phyloP scores from a whole-genome alignment of 2,888 invertebrate genomes.

The Scaptomyza cyrtandrae region DNA sequence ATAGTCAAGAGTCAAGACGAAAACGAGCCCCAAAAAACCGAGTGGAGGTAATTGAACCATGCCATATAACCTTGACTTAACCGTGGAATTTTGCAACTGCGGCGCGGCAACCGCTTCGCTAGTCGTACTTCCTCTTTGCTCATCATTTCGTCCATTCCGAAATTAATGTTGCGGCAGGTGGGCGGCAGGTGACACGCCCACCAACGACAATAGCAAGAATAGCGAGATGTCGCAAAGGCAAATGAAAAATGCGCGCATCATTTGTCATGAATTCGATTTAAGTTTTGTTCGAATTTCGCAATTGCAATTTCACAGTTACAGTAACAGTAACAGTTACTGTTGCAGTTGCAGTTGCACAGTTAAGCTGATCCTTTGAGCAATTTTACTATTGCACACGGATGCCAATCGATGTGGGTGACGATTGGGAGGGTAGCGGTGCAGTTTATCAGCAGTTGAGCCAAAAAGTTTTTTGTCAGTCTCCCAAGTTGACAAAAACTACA shows the following conservation, averaged over 20 bases:
- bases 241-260: conserved; percentile 73
- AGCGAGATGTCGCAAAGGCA: conserved; percentile 17
- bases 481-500: neutral
- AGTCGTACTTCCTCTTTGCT: conserved; percentile 24
- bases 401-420: conserved; percentile 1
- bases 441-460: conserved; percentile 10
- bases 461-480: conserved; percentile 24
- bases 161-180: conserved; percentile 12
- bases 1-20: conserved; percentile 25
- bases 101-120: conserved; percentile 34
- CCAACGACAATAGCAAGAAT: neutral
- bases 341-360: conserved; percentile 18
- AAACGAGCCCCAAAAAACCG: conserved; percentile 27
- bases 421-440: neutral
- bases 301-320: conserved; percentile 25
- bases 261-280: conserved; percentile 79
- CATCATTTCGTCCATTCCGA: conserved; percentile 5
- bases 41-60: conserved; percentile 73
- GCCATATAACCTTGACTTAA: conserved; percentile 72
- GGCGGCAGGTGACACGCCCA: conserved; percentile 16
- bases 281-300: conserved; percentile 55
- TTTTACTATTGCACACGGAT: conserved; percentile 18
- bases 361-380: conserved; percentile 33
- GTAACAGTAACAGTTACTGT: conserved; percentile 6
- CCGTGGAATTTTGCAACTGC: conserved; percentile 41